Evolutionary conservation across 2,888 invertebrate species (phyloP).

Genomic region (Myopa testacea): DNA sequence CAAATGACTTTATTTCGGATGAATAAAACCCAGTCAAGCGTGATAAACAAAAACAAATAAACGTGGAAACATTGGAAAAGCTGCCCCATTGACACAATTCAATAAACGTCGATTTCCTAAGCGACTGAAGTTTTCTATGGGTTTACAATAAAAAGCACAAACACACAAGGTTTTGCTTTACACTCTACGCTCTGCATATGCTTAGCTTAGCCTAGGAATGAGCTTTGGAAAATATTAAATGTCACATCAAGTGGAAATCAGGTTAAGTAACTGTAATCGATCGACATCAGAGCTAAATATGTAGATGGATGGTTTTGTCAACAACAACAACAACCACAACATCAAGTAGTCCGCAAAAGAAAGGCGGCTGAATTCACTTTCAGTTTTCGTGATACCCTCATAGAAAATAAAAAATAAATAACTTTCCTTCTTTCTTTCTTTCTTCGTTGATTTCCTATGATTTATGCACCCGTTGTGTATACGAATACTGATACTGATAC

Average conservation of each 20-base stretch:
- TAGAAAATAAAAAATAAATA: background rate
- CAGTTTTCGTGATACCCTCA: constrained; percentile 5
- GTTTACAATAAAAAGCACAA: background rate
- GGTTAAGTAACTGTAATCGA: constrained; percentile 18
- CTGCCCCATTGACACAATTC: constrained; percentile 33
- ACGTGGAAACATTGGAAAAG: constrained; percentile 5
- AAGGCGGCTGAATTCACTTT: background rate
- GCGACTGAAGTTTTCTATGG: background rate
- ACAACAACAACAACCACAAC: background rate
- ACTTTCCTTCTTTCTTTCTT: background rate
- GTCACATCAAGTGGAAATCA: background rate
- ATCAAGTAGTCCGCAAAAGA: background rate
- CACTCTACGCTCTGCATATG: background rate
- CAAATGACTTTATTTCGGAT: background rate
- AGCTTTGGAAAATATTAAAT: constrained; percentile 1
- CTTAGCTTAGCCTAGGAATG: background rate
- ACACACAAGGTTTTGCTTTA: background rate
- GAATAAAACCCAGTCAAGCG: constrained; percentile 18
- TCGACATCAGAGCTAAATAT: background rate
- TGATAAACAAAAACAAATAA: background rate
- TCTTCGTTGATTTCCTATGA: background rate
- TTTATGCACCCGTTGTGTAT: background rate
- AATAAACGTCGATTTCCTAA: background rate
- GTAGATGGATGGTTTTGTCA: background rate
- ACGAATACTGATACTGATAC: background rate